Base-by-base conservation (phyloP, 1,140 invertebrate species). In the Drosophila pseudoobscura region DNA sequence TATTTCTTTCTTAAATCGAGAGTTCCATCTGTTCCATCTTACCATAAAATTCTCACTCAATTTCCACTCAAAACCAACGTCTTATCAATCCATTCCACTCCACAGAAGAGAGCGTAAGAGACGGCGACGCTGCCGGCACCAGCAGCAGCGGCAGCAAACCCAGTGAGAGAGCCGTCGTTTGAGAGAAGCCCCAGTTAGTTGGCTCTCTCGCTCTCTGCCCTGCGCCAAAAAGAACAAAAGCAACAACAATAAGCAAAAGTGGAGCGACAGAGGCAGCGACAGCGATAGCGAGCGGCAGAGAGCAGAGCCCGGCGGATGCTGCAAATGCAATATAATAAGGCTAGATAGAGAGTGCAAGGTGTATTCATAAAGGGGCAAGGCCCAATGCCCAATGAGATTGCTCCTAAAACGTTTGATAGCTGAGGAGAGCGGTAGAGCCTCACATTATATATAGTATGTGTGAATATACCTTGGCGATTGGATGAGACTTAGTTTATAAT, bases 81-180 rank as follows among this genome's bases (percentile, higher is more conserved):
- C 53, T 85, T 87, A 87, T 88, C 70, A 88, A 65, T 65, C 29
- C 51, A 44, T 68, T 85, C 43, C 29, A 73, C 62, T 74, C 66
- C 13, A 47, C 75, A 87, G 82, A 80, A 58, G 73, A 70, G 64
- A 84, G 61, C 61, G 62, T n/a, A 5, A 46, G 60, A 52, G 60
- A 60, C 47, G 66, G 78, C 50, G 78, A 59, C 75, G 71, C 73
- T 58, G 78, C 71, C 74, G 54, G 50, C 59, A 60, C 46, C 61
- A 26, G 54, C 60, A 58, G 29, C 13, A 43, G 59, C 62, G 44
- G 64, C 29, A 70, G 47, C 22, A 75, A 78, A 46, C 58, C 75
- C 51, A 76, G 60, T 75, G 60, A 65, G 72, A 75, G 69, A n/a
- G 50, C 63, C 59, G 43, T 51, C 52, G 65, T 85, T 29, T 85